A percentile compares a stretch with the other conserved stretches of the same genome.
phyloP scores from a whole-genome alignment of 2,113 vertebrate genomes.

The Ciconia stormi region DNA sequence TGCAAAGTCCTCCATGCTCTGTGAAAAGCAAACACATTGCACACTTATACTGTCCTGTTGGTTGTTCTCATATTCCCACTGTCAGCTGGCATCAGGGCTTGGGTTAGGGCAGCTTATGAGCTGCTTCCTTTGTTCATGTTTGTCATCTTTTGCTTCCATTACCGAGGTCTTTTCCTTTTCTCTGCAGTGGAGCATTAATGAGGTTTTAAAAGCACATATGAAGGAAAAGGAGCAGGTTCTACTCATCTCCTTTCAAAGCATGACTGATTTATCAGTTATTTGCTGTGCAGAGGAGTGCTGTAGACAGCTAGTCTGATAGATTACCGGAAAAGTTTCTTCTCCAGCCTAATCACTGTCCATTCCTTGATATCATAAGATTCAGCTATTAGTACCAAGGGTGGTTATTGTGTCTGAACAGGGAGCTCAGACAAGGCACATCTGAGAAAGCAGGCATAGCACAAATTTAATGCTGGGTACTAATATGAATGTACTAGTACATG shows the following conservation, averaged over 20 bases:
- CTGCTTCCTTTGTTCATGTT: neutral
- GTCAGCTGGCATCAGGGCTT: neutral
- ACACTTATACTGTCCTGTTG: rapidly evolving
- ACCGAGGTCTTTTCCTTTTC: neutral
- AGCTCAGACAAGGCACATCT: neutral
- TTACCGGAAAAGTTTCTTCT: neutral
- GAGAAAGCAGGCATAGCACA: neutral
- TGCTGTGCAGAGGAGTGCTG: neutral
- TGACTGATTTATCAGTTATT: neutral
- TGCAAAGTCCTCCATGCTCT: neutral
- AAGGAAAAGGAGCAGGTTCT: neutral
- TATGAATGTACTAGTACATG: neutral
- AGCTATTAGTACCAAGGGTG: neutral
- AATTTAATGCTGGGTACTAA: neutral
- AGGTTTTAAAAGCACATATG: neutral
- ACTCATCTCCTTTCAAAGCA: neutral
- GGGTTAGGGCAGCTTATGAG: neutral
- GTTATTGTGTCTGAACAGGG: neutral
- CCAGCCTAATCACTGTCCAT: neutral
- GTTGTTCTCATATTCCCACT: neutral
- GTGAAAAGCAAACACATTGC: neutral
- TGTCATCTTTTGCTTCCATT: neutral
- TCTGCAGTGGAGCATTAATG: neutral
- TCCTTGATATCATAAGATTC: neutral
- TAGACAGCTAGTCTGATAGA: neutral